Percentiles rank a stretch among this genome's conserved stretches.
phyloP scores from a whole-genome alignment of 2,888 invertebrate species.

The Harpalus rufipes region DNA sequence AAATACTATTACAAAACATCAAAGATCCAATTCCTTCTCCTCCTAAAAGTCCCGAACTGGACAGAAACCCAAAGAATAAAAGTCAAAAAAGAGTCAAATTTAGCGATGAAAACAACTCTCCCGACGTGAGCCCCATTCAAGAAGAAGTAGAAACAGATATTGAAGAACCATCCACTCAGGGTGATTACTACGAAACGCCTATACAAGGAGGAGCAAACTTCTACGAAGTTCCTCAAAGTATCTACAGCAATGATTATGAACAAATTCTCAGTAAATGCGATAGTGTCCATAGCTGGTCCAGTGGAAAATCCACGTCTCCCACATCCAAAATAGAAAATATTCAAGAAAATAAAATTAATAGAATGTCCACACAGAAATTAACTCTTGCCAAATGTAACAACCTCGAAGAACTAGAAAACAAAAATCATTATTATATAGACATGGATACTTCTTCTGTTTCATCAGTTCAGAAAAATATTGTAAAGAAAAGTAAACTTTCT shows the following conservation, averaged over 20 bases:
- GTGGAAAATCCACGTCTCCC: slow-evolving; percentile 43
- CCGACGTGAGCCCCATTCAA: not conserved
- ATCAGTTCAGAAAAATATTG: slow-evolving; percentile 68
- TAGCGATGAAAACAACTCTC: slow-evolving; percentile 72
- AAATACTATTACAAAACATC: slow-evolving; percentile 88
- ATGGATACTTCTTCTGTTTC: slow-evolving; percentile 78
- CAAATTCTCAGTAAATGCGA: slow-evolving; percentile 81
- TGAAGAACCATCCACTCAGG: slow-evolving; percentile 3
- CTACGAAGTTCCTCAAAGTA: slow-evolving; percentile 84
- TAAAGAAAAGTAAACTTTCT: slow-evolving; percentile 79
- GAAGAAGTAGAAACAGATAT: slow-evolving; percentile 1
- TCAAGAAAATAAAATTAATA: slow-evolving; percentile 70
- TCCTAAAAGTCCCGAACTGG: slow-evolving; percentile 76
- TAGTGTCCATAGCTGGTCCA: slow-evolving; percentile 46
- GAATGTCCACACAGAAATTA: slow-evolving; percentile 79
- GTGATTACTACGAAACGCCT: slow-evolving; percentile 76
- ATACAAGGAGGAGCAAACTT: slow-evolving; percentile 78
- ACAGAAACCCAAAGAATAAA: slow-evolving; percentile 72
- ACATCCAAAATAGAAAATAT: slow-evolving; percentile 68
- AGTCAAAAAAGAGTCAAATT: slow-evolving; percentile 76
- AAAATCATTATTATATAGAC: slow-evolving; percentile 82
- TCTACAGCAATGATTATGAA: slow-evolving; percentile 87
- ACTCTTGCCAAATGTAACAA: slow-evolving; percentile 79
- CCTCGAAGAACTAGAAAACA: slow-evolving; percentile 78
- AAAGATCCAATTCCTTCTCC: slow-evolving; percentile 77